phyloP scores from a whole-genome alignment of 2,888 invertebrate genomes.

The Xiphydria camelus region DNA sequence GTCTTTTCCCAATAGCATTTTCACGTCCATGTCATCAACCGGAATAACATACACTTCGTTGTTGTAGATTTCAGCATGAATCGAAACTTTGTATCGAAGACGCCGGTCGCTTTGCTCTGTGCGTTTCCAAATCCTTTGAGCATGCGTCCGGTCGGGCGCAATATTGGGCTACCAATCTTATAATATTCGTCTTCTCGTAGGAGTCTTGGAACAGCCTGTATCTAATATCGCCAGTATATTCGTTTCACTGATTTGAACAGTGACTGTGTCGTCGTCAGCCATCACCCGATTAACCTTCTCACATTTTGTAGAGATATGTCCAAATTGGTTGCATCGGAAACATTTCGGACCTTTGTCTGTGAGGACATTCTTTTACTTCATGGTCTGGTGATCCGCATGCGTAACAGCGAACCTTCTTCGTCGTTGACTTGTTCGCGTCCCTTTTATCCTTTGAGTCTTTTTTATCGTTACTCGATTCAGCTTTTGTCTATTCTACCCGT shows the following conservation, averaged over 20 bases:
- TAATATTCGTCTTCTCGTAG: slow-evolving; percentile 9
- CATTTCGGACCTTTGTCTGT: slow-evolving; percentile 21
- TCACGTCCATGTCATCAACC: slow-evolving; percentile 6
- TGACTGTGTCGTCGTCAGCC: neutral
- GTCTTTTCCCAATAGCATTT: slow-evolving; percentile 13
- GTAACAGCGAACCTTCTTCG: slow-evolving; percentile 5
- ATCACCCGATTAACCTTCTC: neutral
- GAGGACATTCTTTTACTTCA: slow-evolving; percentile 7
- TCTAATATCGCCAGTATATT: slow-evolving; percentile 6
- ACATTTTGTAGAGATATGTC: slow-evolving; percentile 10
- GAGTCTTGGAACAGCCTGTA: slow-evolving; percentile 6
- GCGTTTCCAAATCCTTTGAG: slow-evolving; percentile 8
- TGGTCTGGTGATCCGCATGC: slow-evolving; percentile 14
- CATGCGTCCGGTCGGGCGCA: neutral
- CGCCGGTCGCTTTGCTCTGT: neutral
- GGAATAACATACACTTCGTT: slow-evolving; percentile 10
- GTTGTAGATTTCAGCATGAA: slow-evolving; percentile 1
- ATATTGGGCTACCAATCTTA: slow-evolving; percentile 4
- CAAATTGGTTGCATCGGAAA: slow-evolving; percentile 27
- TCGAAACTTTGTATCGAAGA: neutral
- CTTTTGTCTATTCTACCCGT: too few relatives aligned
- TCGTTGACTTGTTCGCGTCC: neutral
- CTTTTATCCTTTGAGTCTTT: neutral
- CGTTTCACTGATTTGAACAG: slow-evolving; percentile 2
- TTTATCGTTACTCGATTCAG: neutral